Evolutionary conservation across 1,140 invertebrate species (phyloP).

Genomic region (Anoplophora glabripennis): DNA sequence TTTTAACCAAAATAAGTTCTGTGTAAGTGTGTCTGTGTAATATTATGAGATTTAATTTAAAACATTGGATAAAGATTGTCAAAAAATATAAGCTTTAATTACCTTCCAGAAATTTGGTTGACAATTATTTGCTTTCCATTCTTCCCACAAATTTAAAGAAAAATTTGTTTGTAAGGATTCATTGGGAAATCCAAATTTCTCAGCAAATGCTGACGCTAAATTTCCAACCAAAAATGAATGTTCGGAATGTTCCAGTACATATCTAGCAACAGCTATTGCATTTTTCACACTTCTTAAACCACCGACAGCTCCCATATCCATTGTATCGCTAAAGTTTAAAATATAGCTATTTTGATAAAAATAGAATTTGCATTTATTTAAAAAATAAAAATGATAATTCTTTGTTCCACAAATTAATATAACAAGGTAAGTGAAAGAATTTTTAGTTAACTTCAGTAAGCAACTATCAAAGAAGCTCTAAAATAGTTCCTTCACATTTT

Average conservation of each 20-base stretch:
- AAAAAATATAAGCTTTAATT: no score
- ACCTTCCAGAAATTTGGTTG: conserved; percentile 98
- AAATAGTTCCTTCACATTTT: no score
- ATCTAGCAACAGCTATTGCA: conserved; percentile 86
- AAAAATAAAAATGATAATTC: conserved; percentile 8
- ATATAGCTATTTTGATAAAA: neutral
- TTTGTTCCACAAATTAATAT: no score
- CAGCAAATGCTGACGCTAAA: conserved; percentile 85
- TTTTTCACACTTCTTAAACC: conserved; percentile 78
- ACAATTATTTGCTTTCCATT: conserved; percentile 81
- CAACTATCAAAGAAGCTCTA: no score
- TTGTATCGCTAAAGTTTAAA: conserved; percentile 60
- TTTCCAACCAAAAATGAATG: conserved; percentile 91
- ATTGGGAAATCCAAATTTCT: conserved; percentile 84
- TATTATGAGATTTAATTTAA: no score
- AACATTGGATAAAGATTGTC: no score
- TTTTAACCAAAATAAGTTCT: no score
- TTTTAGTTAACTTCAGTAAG: no score
- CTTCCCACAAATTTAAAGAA: conserved; percentile 68
- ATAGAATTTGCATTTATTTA: neutral
- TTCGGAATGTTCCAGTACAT: conserved; percentile 86
- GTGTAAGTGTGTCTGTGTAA: no score
- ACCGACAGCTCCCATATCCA: conserved; percentile 91
- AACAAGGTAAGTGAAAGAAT: no score
- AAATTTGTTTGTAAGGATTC: conserved; percentile 73